These are phyloP conservation scores for Pterois miles DNA, from an alignment of 2,797 vertebrate species.

Conservation along the genomic window DNA sequence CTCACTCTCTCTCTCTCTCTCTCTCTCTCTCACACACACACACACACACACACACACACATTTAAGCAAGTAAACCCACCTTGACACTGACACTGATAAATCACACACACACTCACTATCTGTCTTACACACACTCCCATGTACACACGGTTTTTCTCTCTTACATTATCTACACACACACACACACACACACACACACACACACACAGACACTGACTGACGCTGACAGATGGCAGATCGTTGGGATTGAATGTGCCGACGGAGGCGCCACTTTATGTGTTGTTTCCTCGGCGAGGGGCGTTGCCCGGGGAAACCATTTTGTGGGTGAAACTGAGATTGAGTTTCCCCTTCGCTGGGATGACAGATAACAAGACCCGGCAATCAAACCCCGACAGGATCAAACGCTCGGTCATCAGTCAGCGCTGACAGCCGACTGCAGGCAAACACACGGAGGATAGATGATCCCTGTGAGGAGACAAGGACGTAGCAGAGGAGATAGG, in stretches of 20 bases:
- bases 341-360: slow-evolving; percentile 46
- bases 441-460: background rate
- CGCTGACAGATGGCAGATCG: slow-evolving; percentile 45
- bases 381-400: slow-evolving; percentile 61
- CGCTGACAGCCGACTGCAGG: slow-evolving; percentile 27
- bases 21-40: no score
- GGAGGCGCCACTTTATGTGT: slow-evolving; percentile 1
- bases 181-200: no score
- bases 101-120: background rate
- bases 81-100: slow-evolving; percentile 9
- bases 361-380: slow-evolving; percentile 71
- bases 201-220: background rate
- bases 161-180: background rate
- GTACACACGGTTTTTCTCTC: background rate
- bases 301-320: slow-evolving; percentile 51
- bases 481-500: slow-evolving; percentile 17
- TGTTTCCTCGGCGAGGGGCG: slow-evolving; percentile 16
- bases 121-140: background rate
- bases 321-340: slow-evolving; percentile 60
- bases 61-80: background rate
- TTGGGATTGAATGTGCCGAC: background rate
- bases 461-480: slow-evolving; percentile 29
- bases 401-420: slow-evolving; percentile 57
- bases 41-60: background rate
- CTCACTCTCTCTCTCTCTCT: no score